These are phyloP conservation scores for Sinonovacula constricta DNA, from an alignment of 1,140 invertebrate genomes.

Conservation along the genomic window DNA sequence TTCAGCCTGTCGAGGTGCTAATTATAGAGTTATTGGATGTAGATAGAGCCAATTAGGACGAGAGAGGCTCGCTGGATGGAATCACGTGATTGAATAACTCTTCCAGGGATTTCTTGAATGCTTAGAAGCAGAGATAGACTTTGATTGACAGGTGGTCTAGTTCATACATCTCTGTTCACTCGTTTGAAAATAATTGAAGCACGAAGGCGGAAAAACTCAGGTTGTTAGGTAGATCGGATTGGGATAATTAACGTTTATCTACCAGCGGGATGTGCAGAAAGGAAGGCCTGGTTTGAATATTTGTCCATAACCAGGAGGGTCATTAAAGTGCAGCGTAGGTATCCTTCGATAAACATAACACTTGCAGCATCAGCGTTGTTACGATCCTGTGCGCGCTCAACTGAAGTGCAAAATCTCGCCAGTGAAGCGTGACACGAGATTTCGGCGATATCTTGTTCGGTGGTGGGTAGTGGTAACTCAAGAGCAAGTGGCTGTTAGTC, in stretches of 20 bases:
- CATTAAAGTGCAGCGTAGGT: slow-evolving; percentile 9
- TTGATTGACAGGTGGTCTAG: slow-evolving; percentile 30
- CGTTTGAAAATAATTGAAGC: slow-evolving; percentile 36
- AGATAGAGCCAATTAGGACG: slow-evolving; percentile 35
- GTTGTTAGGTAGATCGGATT: slow-evolving; percentile 4
- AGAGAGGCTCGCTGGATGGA: neutral
- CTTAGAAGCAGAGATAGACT: slow-evolving; percentile 2
- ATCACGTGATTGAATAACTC: slow-evolving; percentile 25
- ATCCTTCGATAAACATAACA: neutral
- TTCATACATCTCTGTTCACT: slow-evolving; percentile 8
- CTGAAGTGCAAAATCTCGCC: neutral
- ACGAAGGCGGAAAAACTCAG: slow-evolving; percentile 17
- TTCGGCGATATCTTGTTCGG: neutral
- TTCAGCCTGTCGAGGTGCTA: slow-evolving; percentile 23
- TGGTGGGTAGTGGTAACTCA: neutral
- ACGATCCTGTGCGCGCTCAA: slow-evolving; percentile 14
- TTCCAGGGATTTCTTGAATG: neutral
- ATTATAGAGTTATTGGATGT: slow-evolving; percentile 44
- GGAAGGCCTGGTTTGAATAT: slow-evolving; percentile 1
- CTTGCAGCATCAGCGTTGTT: neutral
- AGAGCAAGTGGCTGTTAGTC: neutral
- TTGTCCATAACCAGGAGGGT: neutral
- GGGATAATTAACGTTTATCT: slow-evolving; percentile 29
- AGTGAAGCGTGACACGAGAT: neutral
- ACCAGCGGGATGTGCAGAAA: neutral